Evolutionary conservation across 1,140 invertebrate species (phyloP).

Genomic region (Galleria mellonella): DNA sequence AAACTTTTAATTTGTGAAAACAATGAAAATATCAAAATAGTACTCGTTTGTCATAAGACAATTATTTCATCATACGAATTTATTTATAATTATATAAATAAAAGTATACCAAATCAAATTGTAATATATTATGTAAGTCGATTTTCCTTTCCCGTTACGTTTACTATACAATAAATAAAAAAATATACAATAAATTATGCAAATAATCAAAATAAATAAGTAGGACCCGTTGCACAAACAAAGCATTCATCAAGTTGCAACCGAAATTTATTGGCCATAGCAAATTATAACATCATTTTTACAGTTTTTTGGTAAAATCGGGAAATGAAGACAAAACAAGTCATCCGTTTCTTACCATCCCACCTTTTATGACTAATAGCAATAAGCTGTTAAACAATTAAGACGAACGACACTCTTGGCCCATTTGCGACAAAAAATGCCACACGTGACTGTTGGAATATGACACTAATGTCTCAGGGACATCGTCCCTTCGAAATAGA

Average conservation of each 20-base stretch:
- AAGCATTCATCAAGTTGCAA: conserved; percentile 4
- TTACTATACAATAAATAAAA: too few species aligned
- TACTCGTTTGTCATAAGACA: too few species aligned
- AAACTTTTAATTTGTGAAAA: too few species aligned
- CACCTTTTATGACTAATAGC: conserved; percentile 12
- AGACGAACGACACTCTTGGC: conserved; percentile 38
- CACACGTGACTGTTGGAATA: conserved; percentile 43
- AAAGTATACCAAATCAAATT: too few species aligned
- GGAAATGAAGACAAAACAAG: conserved; percentile 9
- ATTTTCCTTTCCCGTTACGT: too few species aligned
- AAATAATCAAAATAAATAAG: too few species aligned
- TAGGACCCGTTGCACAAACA: neutral
- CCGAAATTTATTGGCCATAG: neutral
- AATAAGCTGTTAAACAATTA: conserved; percentile 48
- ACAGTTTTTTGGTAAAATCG: conserved; percentile 1
- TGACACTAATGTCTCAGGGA: conserved; percentile 40
- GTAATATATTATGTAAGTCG: too few species aligned
- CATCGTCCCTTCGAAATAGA: conserved; percentile 7
- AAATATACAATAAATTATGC: too few species aligned
- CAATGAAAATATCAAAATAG: too few species aligned
- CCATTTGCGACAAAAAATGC: conserved; percentile 42
- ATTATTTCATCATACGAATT: too few species aligned
- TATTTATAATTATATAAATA: too few species aligned
- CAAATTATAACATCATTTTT: conserved; percentile 4
- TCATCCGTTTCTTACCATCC: neutral